Evolutionary conservation across 2,113 vertebrate species (phyloP).

Genomic region (Podilymbus podiceps): DNA sequence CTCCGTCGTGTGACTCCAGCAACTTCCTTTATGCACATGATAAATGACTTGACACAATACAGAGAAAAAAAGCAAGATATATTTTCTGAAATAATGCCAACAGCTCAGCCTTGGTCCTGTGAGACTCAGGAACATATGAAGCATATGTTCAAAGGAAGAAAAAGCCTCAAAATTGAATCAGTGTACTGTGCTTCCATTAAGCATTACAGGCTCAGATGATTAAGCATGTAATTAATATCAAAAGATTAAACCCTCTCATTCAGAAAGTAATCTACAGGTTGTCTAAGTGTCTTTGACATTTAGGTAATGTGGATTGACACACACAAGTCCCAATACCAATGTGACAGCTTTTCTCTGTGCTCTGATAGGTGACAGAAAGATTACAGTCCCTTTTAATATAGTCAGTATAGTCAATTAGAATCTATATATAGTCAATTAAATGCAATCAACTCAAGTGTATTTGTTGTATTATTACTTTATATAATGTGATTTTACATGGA

Average conservation of each 20-base stretch:
- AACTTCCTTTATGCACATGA: neutral
- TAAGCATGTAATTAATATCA: neutral
- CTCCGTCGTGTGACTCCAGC: neutral
- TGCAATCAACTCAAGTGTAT: neutral
- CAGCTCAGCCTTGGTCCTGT: neutral
- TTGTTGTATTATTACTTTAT: neutral
- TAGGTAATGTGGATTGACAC: neutral
- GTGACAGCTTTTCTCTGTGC: neutral
- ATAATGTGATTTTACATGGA: neutral
- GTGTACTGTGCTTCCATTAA: neutral
- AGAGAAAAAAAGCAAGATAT: neutral
- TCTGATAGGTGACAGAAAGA: neutral
- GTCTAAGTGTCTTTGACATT: neutral
- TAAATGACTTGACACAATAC: neutral
- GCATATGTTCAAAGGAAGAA: neutral
- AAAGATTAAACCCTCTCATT: neutral
- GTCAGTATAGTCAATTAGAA: neutral
- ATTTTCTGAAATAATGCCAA: neutral
- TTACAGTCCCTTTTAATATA: neutral
- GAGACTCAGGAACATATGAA: neutral
- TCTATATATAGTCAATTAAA: neutral
- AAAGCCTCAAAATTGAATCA: neutral
- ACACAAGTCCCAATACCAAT: neutral
- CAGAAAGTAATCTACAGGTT: neutral
- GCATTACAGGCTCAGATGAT: neutral